These are phyloP conservation scores for Ciconia nigra DNA, from an alignment of 2,797 vertebrate species.

Conservation along the genomic window DNA sequence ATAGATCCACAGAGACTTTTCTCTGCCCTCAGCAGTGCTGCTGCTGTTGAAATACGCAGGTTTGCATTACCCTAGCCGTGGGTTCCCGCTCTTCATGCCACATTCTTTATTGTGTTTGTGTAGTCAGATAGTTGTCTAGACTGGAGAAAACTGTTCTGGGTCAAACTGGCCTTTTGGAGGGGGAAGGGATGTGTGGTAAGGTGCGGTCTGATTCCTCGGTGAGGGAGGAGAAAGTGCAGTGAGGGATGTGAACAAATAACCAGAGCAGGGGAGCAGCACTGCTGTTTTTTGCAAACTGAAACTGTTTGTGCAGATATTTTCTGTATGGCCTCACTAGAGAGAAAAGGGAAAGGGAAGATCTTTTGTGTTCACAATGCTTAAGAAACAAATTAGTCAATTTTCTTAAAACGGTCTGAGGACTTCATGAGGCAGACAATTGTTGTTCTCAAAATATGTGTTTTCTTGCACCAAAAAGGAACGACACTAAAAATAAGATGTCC, in stretches of 20 bases:
- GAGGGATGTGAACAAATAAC: background rate
- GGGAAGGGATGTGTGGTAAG: background rate
- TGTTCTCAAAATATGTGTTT: background rate
- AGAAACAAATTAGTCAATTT: background rate
- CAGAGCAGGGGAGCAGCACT: background rate
- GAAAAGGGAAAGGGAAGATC: background rate
- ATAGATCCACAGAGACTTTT: background rate
- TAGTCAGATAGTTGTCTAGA: background rate
- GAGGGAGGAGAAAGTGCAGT: background rate
- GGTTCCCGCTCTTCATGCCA: background rate
- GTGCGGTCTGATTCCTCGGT: background rate
- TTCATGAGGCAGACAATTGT: background rate
- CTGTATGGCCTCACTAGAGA: background rate
- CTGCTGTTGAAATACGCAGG: background rate
- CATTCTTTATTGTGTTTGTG: slow-evolving; percentile 6
- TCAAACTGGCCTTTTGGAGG: background rate
- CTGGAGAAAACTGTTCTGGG: background rate
- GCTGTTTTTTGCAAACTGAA: background rate
- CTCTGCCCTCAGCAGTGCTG: background rate
- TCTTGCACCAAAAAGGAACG: background rate
- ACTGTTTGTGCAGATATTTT: background rate
- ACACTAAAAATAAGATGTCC: background rate
- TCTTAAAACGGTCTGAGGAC: background rate
- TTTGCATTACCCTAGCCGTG: background rate
- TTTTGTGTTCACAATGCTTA: background rate